Evolutionary conservation across 1,140 invertebrate species (phyloP), one percentile per base, ranked within the genome.

Genomic region (Sycophila sp.): DNA sequence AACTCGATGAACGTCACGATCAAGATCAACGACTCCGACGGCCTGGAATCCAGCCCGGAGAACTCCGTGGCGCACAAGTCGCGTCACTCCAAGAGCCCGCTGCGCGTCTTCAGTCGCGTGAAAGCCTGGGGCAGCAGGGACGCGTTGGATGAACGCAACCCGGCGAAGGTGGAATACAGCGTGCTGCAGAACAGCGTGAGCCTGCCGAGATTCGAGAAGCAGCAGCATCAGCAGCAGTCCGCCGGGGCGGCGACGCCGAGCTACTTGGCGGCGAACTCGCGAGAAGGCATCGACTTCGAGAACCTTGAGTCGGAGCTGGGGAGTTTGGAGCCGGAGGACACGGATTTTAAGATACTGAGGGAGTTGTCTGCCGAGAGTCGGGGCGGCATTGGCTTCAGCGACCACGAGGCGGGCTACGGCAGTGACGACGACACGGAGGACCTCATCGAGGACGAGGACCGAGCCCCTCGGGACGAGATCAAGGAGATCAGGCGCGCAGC

Each of bases 231-330:
- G 36, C 60, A n/a, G 45, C 72, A 19, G 24, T 32, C 22, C 6
- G 13, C 19, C 1, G 2, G 17, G 1, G 19, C 51, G 0, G 62
- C 51, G 2, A 77, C 76, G 2, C 83, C 85, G 0, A 80, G 78
- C n/a, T 86, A 81, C 17, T 73, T 86, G 1, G 64, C 78, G 8
- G 82, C 83, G 0, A 84, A 85, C 60, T 85, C 83, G 4, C 81
- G 85, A 2, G 81, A 86, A 24, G 82, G 83, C 3, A 81, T 86
- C 38, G 85, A 86, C 60, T 86, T 86, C 32, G 85, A 86, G 32
- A 84, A 80, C 36, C 70, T 86, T 19, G 81, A 85, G 30, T 75
- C 78, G 4, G 83, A 85, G 28, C 68, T 85, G 4, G 79, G 79
- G 51, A 80, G 81, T 65, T 75, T 84, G 4, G 81, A 84, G 56